Evolutionary conservation across 2,888 invertebrate genomes (phyloP), one percentile per base, ranked within the genome.

Genomic region (Ormia ochracea): DNA sequence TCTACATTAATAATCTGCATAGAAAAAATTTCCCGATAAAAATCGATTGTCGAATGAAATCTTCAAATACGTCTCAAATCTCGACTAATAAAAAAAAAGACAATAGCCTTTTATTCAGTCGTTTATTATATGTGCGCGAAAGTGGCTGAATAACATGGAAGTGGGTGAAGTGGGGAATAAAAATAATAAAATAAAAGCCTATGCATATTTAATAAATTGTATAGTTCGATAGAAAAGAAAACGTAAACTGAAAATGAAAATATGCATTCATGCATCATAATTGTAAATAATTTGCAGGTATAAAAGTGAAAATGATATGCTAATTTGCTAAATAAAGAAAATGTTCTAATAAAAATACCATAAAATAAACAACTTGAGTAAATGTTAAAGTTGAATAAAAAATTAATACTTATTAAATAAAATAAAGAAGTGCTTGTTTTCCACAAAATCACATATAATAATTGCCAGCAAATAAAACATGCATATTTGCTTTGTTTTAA

Each of bases 41-140:
- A 87, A 87, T 87, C 86, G 86, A 87, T 87, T 88, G 87, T 85
- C 83, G 84, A 83, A 83, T 83, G 84, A 86, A 87, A 84, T 85
- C 81, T 76, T 76, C 38, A 70, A 63, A 70, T 77, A 77, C 69
- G 76, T 77, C 76, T 77, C 69, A 77, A 77, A 77, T 77, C 63
- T 66, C 43, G 43, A 48, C 63, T 36, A 68, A 73, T 43, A 33
- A 65, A 73, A 66, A 73, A 66, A 48, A 61, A 65, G 61, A n/a
- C n/a, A n/a, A n/a, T n/a, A 59, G 14, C 31, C 63, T 65, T 58
- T 56, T 76, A 82, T 66, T 79, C 79, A 78, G 78, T 82, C 79
- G 78, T 76, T 80, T 54, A 41, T 54, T 72, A 36, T 76, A 63
- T 76, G 70, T 80, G 80, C 72, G 76, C 61, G 82, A 77, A 79